Conservation (phyloP, 2,797 vertebrate species). For the Sebastes steindachneri region DNA sequence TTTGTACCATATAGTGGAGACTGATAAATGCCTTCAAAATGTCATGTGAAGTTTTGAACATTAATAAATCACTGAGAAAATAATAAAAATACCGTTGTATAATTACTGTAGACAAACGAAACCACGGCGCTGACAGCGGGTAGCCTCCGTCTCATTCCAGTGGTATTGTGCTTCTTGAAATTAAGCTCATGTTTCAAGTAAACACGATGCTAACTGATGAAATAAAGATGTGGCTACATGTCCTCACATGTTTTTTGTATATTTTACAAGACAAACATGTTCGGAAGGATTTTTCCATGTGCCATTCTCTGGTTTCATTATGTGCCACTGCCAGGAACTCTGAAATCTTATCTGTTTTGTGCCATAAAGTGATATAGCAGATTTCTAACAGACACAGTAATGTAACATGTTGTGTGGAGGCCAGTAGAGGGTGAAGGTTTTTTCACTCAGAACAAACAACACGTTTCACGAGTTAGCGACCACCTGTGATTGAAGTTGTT, state of each 20-base stretch:
- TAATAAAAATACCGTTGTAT: not conserved
- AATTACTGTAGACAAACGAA: not conserved
- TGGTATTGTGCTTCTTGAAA: slow-evolving; percentile 10
- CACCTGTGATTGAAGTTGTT: slow-evolving; percentile 18
- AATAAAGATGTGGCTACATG: slow-evolving; percentile 48
- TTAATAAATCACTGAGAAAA: not conserved
- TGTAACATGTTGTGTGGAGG: not conserved
- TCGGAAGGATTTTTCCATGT: slow-evolving; percentile 21
- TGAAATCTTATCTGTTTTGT: slow-evolving; percentile 2
- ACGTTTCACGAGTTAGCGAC: not conserved
- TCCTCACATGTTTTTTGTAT: not conserved
- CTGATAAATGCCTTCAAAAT: not conserved
- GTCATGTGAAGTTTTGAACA: not conserved
- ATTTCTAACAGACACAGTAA: not conserved
- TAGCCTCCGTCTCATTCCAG: slow-evolving; percentile 22
- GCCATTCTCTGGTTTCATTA: slow-evolving; percentile 9
- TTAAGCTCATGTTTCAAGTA: slow-evolving; percentile 39
- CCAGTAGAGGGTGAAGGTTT: not conserved
- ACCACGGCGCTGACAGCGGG: not conserved
- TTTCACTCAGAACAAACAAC: not conserved
- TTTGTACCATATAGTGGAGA: not conserved
- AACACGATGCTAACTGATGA: slow-evolving; percentile 35
- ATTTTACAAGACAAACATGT: slow-evolving; percentile 24
- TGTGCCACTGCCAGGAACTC: not conserved
- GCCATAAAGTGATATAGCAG: not conserved